A percentile compares a stretch with the other conserved stretches of the same genome.
Conservation (phyloP, 2,888 invertebrate genomes). For the Amaurobius ferox region DNA sequence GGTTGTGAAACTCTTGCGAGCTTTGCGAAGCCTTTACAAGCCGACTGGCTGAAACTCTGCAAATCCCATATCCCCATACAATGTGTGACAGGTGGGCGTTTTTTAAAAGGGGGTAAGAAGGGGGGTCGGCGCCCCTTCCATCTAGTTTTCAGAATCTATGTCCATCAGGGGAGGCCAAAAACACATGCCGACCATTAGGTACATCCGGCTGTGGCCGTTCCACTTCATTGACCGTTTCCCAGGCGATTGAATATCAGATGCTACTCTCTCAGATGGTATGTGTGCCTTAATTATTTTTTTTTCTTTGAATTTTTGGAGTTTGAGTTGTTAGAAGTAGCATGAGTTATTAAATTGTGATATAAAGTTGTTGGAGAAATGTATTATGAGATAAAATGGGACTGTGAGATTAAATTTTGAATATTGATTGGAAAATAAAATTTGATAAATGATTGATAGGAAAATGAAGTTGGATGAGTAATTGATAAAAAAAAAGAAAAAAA, state of each 20-base stretch:
- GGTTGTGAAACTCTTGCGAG: conserved; percentile 3
- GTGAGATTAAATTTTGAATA: too few species aligned
- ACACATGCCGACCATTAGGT: conserved; percentile 54
- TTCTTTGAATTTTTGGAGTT: too few species aligned
- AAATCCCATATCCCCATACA: conserved; percentile 1
- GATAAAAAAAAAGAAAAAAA: too few species aligned
- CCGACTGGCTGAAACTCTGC: neutral
- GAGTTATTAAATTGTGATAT: too few species aligned
- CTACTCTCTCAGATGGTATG: conserved; percentile 2
- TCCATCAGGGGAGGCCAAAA: conserved; percentile 33
- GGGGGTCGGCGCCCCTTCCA: neutral
- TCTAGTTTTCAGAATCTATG: conserved; percentile 25
- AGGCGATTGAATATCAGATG: conserved; percentile 30
- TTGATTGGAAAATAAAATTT: too few species aligned
- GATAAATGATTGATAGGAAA: too few species aligned
- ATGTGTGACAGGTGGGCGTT: conserved; percentile 64
- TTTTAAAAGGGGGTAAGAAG: neutral
- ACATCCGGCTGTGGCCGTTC: conserved; percentile 48
- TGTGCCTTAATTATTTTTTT: conserved; percentile 18
- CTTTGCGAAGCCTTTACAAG: neutral
- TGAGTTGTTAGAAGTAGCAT: too few species aligned
- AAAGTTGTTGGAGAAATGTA: too few species aligned
- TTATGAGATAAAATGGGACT: too few species aligned
- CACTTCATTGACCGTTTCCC: conserved; percentile 43
- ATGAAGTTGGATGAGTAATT: too few species aligned